A percentile compares a stretch with the other conserved stretches of the same genome.
These are phyloP conservation scores for Bujurquina vittata DNA, from an alignment of 2,113 vertebrate genomes.

Conservation along the genomic window DNA sequence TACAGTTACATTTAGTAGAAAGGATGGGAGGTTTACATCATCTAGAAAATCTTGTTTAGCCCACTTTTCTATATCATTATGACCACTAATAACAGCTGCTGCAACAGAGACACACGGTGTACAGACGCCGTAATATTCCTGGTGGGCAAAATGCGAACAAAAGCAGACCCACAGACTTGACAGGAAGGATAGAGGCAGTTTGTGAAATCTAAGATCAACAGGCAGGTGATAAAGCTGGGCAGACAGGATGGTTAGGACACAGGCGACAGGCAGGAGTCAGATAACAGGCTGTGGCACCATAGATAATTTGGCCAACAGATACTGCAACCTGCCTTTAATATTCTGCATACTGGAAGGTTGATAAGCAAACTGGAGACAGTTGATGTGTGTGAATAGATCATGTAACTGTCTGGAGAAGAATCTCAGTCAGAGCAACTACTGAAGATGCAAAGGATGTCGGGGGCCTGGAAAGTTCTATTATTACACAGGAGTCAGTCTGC, in stretches of 20 bases:
- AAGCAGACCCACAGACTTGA: background rate
- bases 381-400: background rate
- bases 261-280: constrained; percentile 27
- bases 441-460: background rate
- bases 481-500: background rate
- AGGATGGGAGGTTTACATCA: background rate
- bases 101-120: background rate
- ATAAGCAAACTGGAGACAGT: background rate
- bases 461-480: background rate
- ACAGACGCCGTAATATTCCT: background rate
- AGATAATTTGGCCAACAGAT: constrained; percentile 24
- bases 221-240: background rate
- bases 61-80: background rate
- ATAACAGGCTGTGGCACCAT: constrained; percentile 20
- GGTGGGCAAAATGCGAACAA: background rate
- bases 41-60: background rate
- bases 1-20: background rate
- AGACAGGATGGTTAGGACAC: constrained; percentile 5
- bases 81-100: background rate
- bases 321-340: constrained; percentile 19
- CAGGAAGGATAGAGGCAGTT: background rate
- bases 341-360: background rate
- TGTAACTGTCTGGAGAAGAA: background rate
- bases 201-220: background rate
- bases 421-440: background rate